Base-by-base conservation (phyloP, 1,140 invertebrate genomes). In the Holcopasites calliopsidis region DNA sequence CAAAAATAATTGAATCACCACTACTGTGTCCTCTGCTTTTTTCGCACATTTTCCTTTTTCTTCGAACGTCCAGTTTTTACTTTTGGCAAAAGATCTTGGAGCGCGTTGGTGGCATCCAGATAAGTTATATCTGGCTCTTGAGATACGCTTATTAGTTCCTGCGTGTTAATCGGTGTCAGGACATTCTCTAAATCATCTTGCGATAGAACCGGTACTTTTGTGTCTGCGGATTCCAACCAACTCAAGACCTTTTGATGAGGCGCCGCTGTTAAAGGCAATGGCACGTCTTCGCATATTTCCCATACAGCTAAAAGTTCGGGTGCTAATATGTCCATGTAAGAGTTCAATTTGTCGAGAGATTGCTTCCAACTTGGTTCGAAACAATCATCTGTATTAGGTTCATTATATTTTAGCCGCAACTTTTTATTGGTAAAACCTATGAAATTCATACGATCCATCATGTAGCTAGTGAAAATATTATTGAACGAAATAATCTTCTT, bases 181-280 rank as follows among this genome's bases (percentile, higher is more conserved):
- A 21, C n/a, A 7, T 73, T 57, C 35, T 82, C 78, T 3, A 71
- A 60, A 2, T 82, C 49, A 21, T 76, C 74, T 31, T 82, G 77
- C 0, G 80, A 76, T 66, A 83, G 71, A 35, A 62, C 54, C 35
- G 35, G 16, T 4, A 42, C 5, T 40, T 42, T 61, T 11, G 55
- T 35, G 49, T 75, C 62, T 11, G 79, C 58, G 2, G 64, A 73
- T 77, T 79, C 86, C 7, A 91, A 61, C 91, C 91, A 92, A 54
- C 79, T 87, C 11, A 90, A 77, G 55, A 92, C 91, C 79, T 91
- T 92, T 23, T 91, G 78, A 83, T 87, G 82, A 23, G 88, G 83
- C 40, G 66, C 83, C 13, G 79, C 31, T 16, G 79, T 74, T 16
- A 80, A 38, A 4, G 87, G 64, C 40, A 81, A 62, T 6, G 62